phyloP scores from a whole-genome alignment of 2,888 invertebrate species.

The Leptinotarsa peninsularis region DNA sequence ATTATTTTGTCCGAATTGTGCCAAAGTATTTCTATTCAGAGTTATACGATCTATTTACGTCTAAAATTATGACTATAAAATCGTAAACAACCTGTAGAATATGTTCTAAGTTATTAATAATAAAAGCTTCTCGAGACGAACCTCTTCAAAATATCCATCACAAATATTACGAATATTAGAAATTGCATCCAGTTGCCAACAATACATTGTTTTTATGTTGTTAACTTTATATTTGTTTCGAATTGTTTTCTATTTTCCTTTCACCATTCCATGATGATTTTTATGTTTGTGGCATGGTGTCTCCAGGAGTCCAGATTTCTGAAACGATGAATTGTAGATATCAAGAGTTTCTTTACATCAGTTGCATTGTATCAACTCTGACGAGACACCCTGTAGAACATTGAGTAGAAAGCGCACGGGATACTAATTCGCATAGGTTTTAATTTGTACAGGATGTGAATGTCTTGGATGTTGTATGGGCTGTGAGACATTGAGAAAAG shows the following conservation, averaged over 20 bases:
- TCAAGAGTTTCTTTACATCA: neutral
- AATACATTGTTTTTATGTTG: neutral
- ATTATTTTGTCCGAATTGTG: too few relatives aligned
- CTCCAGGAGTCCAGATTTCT: neutral
- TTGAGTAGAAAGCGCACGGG: neutral
- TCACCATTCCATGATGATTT: slow-evolving; percentile 13
- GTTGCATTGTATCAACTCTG: neutral
- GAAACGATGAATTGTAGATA: neutral
- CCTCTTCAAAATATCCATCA: neutral
- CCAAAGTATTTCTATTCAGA: too few relatives aligned
- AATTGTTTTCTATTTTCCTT: neutral
- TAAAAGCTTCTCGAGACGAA: neutral
- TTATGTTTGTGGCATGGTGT: neutral
- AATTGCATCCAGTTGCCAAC: neutral
- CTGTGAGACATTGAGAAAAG: slow-evolving; percentile 47
- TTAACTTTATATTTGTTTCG: neutral
- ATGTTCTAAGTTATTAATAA: neutral
- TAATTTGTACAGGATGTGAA: slow-evolving; percentile 31
- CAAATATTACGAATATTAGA: neutral
- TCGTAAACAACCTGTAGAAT: neutral
- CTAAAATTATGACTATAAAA: neutral
- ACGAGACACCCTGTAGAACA: neutral
- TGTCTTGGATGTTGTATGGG: slow-evolving; percentile 50
- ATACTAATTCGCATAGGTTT: slow-evolving; percentile 1
- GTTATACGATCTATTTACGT: too few relatives aligned